A percentile compares a stretch with the other conserved stretches of the same genome.
Evolutionary conservation across 1,140 invertebrate genomes (phyloP).

Genomic region (Calosoma granatense): DNA sequence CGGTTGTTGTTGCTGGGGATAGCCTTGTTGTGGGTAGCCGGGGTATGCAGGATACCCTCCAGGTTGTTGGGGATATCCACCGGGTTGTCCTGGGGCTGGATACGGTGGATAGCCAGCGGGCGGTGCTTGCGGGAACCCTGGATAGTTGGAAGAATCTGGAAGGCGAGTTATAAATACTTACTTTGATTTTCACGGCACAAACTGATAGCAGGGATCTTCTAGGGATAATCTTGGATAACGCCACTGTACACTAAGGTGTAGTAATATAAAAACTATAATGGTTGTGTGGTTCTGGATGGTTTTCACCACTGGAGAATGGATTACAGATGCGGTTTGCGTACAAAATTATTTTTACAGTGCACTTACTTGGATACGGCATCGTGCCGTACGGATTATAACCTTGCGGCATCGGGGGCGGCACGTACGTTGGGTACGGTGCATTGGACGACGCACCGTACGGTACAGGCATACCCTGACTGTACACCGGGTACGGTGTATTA

Average conservation of each 20-base stretch:
- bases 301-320: not conserved
- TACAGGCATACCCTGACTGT: conserved; percentile 64
- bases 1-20: conserved; percentile 27
- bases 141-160: conserved; percentile 36
- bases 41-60: conserved; percentile 22
- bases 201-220: too few relatives aligned
- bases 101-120: conserved; percentile 15
- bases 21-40: conserved; percentile 14
- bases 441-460: conserved; percentile 52
- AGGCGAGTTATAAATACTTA: too few relatives aligned
- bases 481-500: conserved; percentile 51
- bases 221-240: not conserved
- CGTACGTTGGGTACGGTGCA: conserved; percentile 60
- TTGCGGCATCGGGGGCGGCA: conserved; percentile 64
- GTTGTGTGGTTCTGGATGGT: not conserved
- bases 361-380: conserved; percentile 57
- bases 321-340: not conserved
- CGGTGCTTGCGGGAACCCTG: conserved; percentile 35
- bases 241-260: not conserved
- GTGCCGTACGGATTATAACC: conserved; percentile 80
- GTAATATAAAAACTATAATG: conserved; percentile 3
- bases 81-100: not conserved
- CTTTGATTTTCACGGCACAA: conserved; percentile 7
- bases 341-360: conserved; percentile 16
- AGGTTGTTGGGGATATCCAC: conserved; percentile 8